phyloP scores from a whole-genome alignment of 1,140 invertebrate genomes.

The Dufourea novaeangliae region DNA sequence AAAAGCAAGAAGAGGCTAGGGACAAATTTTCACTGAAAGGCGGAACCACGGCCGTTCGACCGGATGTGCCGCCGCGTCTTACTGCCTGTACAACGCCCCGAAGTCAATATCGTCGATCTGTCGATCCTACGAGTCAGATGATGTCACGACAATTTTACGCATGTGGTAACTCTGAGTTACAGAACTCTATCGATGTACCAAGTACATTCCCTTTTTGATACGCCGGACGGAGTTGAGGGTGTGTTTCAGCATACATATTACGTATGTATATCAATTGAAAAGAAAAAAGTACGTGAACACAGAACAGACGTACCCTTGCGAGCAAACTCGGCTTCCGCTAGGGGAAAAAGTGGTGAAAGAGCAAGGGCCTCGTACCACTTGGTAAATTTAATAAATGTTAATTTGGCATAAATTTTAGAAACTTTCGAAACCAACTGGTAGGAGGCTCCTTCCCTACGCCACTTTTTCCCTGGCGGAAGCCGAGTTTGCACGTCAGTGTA shows the following conservation, averaged over 20 bases:
- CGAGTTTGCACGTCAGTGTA: too few relatives aligned
- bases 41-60: constrained; percentile 40
- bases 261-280: constrained; percentile 46
- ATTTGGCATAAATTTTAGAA: too few relatives aligned
- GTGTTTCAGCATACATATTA: constrained; percentile 55
- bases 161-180: constrained; percentile 54
- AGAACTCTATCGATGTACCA: constrained; percentile 66
- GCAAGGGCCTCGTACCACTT: too few relatives aligned
- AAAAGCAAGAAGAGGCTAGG: neutral
- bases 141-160: constrained; percentile 49
- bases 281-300: neutral
- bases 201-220: constrained; percentile 69
- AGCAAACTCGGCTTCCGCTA: too few relatives aligned
- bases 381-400: too few relatives aligned
- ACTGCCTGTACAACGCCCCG: constrained; percentile 72
- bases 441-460: too few relatives aligned
- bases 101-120: constrained; percentile 71
- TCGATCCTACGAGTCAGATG: constrained; percentile 50
- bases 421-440: too few relatives aligned
- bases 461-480: too few relatives aligned
- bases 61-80: constrained; percentile 36
- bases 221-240: constrained; percentile 57
- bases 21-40: constrained; percentile 38
- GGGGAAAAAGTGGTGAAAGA: too few relatives aligned
- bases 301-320: neutral